A percentile compares a stretch with the other conserved stretches of the same genome.
Evolutionary conservation across 2,888 invertebrate genomes (phyloP).

Genomic region (Pyrrhosoma nymphula): DNA sequence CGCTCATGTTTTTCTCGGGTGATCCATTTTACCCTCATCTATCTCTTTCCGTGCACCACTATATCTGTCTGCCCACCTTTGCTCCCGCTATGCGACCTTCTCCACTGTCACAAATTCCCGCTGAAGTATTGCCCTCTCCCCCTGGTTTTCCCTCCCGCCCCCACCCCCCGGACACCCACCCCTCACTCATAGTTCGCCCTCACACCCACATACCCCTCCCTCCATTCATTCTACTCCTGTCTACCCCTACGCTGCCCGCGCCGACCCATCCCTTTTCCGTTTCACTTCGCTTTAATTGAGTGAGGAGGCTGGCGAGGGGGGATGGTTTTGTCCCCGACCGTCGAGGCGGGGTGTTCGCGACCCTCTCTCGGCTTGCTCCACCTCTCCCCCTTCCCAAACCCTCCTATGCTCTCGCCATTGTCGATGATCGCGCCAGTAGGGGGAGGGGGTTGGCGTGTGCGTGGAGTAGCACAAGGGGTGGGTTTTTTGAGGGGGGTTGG

Average conservation of each 20-base stretch:
- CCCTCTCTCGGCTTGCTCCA: neutral
- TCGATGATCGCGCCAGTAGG: neutral
- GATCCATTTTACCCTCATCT: neutral
- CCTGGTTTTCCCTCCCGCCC: neutral
- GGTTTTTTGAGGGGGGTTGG: neutral
- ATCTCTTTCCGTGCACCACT: neutral
- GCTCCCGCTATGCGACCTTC: neutral
- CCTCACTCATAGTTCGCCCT: neutral
- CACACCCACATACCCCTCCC: neutral
- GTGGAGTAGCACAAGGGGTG: neutral
- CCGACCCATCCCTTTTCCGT: constrained; percentile 1
- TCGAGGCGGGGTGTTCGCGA: neutral
- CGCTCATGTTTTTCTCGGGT: neutral
- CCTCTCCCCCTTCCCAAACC: neutral
- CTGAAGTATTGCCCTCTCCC: neutral
- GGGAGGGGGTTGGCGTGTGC: neutral
- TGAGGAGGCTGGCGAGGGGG: neutral
- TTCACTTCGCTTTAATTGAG: constrained; percentile 35
- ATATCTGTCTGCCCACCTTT: neutral
- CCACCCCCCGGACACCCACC: neutral
- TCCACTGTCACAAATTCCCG: neutral
- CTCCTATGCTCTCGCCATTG: neutral
- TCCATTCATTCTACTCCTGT: neutral
- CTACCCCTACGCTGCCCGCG: neutral
- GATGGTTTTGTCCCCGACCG: neutral